These are phyloP conservation scores for Caracal caracal DNA, from an alignment of 2,113 vertebrate species.

Conservation along the genomic window DNA sequence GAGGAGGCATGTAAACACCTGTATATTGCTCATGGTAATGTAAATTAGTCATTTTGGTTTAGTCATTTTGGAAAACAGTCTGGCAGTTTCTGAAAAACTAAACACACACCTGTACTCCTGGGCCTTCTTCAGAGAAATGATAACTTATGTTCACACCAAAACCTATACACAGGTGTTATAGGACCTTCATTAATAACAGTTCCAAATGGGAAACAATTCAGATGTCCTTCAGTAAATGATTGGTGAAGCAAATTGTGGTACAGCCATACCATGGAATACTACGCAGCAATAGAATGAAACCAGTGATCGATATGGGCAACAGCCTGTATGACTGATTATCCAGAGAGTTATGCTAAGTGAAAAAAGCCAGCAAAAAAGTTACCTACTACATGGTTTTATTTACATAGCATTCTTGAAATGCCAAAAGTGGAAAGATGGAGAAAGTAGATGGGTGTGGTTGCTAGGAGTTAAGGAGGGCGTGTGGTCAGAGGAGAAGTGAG, in stretches of 20 bases:
- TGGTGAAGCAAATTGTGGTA: background rate
- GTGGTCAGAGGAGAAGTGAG: background rate
- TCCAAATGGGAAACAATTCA: background rate
- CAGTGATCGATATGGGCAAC: background rate
- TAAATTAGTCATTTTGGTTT: background rate
- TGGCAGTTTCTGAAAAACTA: background rate
- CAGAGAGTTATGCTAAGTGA: background rate
- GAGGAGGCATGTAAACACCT: background rate
- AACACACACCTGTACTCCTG: background rate
- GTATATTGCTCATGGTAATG: background rate
- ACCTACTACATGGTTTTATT: background rate
- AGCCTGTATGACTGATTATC: background rate
- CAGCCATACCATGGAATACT: background rate
- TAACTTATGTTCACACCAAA: background rate
- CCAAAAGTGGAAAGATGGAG: background rate
- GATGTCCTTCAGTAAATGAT: background rate
- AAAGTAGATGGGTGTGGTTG: background rate
- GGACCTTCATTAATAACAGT: background rate
- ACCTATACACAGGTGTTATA: background rate
- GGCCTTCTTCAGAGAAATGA: background rate
- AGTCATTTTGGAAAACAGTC: background rate
- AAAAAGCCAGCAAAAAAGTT: background rate
- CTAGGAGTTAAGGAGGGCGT: background rate
- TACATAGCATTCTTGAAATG: background rate
- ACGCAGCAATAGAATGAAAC: background rate